phyloP scores from a whole-genome alignment of 2,797 vertebrate genomes.

The Falco peregrinus region DNA sequence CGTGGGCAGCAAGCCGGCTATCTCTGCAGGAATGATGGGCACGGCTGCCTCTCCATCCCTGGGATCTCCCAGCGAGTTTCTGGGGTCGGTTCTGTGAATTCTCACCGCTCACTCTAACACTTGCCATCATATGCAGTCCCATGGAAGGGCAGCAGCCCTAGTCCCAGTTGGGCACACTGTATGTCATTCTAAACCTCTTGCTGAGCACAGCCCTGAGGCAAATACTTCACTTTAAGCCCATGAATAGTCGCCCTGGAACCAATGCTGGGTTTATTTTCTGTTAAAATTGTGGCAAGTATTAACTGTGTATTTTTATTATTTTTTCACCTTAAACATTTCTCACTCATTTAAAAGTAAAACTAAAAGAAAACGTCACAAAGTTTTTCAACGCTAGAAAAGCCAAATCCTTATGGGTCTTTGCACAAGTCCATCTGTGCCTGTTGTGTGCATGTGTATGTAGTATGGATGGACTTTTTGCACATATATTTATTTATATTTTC shows the following conservation, averaged over 20 bases:
- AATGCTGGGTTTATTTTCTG: background rate
- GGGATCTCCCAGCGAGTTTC: background rate
- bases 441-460: background rate
- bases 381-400: background rate
- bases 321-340: background rate
- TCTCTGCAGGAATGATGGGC: background rate
- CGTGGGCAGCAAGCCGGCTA: background rate
- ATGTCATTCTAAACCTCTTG: background rate
- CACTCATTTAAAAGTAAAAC: background rate
- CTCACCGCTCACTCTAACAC: fast-evolving
- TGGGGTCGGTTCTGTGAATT: fast-evolving
- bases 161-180: fast-evolving
- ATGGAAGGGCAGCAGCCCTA: background rate
- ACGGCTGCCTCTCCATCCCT: background rate
- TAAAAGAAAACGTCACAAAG: fast-evolving
- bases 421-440: background rate
- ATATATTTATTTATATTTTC: background rate
- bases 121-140: fast-evolving
- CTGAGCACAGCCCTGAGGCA: background rate
- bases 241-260: background rate
- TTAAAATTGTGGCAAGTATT: background rate
- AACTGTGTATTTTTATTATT: background rate
- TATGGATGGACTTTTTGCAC: background rate
- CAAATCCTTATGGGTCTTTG: background rate
- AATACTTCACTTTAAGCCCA: background rate